Evolutionary conservation across 92 coral and sea anemone genomes (phyloP).

Genomic region (Micromussa lordhowensis): DNA sequence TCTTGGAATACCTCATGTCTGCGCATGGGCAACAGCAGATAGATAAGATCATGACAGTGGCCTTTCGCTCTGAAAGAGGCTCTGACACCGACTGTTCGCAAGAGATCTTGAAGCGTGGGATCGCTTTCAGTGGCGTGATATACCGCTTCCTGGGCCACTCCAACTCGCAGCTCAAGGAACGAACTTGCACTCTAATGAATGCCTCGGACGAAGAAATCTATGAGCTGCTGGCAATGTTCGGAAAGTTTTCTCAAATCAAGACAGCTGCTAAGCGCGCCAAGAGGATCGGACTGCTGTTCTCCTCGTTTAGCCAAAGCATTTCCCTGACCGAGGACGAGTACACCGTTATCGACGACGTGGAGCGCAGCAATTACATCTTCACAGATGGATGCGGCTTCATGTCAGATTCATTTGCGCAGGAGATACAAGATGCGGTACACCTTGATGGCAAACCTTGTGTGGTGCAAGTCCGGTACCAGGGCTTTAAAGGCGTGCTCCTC

Average conservation of each 20-base stretch:
- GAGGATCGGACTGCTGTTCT: slow-evolving; percentile 86
- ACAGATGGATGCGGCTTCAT: slow-evolving; percentile 94
- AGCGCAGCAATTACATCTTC: slow-evolving; percentile 68
- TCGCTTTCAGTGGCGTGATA: slow-evolving; percentile 64
- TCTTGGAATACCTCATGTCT: slow-evolving; percentile 72
- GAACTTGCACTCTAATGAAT: slow-evolving; percentile 84
- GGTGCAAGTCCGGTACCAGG: slow-evolving; percentile 84
- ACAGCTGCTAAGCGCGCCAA: slow-evolving; percentile 81
- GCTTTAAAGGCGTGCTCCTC: slow-evolving; percentile 87
- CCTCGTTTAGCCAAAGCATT: slow-evolving; percentile 76
- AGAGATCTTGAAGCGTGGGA: slow-evolving; percentile 71
- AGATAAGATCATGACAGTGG: slow-evolving; percentile 73
- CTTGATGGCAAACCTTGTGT: slow-evolving; percentile 77
- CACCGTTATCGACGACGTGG: slow-evolving; percentile 70
- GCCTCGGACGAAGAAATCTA: slow-evolving; percentile 77
- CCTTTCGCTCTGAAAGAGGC: slow-evolving; percentile 43
- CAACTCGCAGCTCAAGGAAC: slow-evolving; percentile 83
- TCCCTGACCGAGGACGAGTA: slow-evolving; percentile 66
- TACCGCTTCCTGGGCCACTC: slow-evolving; percentile 90
- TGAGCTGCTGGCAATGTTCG: slow-evolving; percentile 74
- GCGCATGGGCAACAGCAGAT: slow-evolving; percentile 57
- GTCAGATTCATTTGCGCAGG: slow-evolving; percentile 80
- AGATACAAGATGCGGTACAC: slow-evolving; percentile 63
- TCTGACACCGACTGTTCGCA: slow-evolving; percentile 46
- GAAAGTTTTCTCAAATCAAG: slow-evolving; percentile 78